A percentile compares a stretch with the other conserved stretches of the same genome.
phyloP scores from a whole-genome alignment of 1,140 invertebrate genomes.

The Papilio polytes region DNA sequence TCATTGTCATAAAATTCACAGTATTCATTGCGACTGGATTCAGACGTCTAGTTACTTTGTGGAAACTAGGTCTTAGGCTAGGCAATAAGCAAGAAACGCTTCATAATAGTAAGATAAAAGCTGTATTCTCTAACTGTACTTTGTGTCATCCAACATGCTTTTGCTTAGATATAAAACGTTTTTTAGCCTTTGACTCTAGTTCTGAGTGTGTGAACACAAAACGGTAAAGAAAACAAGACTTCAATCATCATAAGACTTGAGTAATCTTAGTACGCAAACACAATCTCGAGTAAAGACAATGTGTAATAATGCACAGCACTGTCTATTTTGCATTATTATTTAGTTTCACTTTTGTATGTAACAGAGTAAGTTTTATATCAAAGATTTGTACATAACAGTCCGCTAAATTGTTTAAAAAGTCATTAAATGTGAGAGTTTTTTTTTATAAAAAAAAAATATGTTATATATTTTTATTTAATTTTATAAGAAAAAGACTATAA shows the following conservation, averaged over 20 bases:
- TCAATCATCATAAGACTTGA: constrained; percentile 5
- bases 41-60: background rate
- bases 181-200: background rate
- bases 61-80: background rate
- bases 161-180: background rate
- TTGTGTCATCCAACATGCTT: background rate
- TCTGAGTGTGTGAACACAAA: background rate
- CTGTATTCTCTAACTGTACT: background rate
- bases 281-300: background rate
- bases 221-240: constrained; percentile 14
- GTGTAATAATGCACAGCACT: background rate
- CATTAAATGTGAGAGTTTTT: background rate
- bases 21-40: too few species aligned
- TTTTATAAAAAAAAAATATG: too few species aligned
- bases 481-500: background rate
- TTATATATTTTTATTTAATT: too few species aligned
- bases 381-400: too few species aligned
- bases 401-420: background rate
- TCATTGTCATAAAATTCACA: too few species aligned
- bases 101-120: constrained; percentile 2
- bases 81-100: background rate
- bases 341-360: background rate
- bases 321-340: background rate
- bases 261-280: constrained; percentile 15
- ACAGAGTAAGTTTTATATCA: too few species aligned